Evolutionary conservation across 2,797 vertebrate genomes (phyloP).

Genomic region (Luscinia megarhynchos): DNA sequence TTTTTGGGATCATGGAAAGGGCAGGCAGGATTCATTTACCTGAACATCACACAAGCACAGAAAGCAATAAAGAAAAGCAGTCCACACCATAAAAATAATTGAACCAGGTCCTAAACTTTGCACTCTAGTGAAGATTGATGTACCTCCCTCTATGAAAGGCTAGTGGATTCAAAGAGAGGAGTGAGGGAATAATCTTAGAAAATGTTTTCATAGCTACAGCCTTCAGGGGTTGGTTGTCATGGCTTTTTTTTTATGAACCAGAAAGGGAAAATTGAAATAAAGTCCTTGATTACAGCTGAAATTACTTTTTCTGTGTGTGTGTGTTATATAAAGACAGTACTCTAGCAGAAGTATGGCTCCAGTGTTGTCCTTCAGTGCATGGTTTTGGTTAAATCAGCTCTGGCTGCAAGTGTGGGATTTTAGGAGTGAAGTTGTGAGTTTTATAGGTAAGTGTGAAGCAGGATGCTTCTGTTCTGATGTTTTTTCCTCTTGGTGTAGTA

Average conservation of each 20-base stretch:
- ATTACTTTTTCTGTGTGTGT: neutral
- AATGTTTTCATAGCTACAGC: neutral
- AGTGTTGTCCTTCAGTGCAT: neutral
- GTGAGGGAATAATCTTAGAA: accelerated
- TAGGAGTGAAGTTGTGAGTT: neutral
- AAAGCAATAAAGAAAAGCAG: neutral
- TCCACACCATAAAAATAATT: neutral
- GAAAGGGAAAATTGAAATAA: neutral
- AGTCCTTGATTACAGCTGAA: neutral
- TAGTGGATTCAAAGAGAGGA: neutral
- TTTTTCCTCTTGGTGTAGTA: neutral
- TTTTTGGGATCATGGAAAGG: neutral
- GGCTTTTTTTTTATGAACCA: neutral
- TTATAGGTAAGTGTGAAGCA: neutral
- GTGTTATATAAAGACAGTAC: neutral
- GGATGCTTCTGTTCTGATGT: neutral
- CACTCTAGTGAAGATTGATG: neutral
- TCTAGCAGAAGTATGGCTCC: neutral
- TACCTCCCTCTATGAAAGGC: neutral
- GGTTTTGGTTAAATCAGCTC: neutral
- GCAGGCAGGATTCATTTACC: neutral
- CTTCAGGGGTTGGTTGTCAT: neutral
- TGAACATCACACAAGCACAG: neutral
- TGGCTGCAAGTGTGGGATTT: neutral
- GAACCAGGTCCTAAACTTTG: neutral